Percentiles rank a stretch among this genome's conserved stretches.
These are phyloP conservation scores for Brachionus asplanchnoidis DNA, from an alignment of 1,140 invertebrate genomes.

Conservation along the genomic window DNA sequence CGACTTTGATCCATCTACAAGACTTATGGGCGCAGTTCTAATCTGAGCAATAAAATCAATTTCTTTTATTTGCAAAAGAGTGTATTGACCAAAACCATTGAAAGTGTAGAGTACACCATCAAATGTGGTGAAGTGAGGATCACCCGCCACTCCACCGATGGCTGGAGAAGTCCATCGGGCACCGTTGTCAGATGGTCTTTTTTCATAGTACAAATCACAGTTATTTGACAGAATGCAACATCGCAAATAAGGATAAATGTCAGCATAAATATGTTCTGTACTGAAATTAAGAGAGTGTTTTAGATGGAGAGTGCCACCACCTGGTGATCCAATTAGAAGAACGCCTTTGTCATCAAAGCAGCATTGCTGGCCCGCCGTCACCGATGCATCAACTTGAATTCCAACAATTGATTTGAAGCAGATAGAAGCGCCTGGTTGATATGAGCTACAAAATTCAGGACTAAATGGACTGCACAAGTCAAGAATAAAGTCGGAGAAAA, in stretches of 20 bases:
- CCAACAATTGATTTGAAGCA: not conserved
- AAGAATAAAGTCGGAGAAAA: too few species aligned
- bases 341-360: not conserved
- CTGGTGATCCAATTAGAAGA: not conserved
- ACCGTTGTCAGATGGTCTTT: not conserved
- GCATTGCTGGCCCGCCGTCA: not conserved
- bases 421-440: not conserved
- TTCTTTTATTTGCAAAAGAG: not conserved
- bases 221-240: not conserved
- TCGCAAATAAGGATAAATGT: not conserved
- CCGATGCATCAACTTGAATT: not conserved
- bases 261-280: not conserved
- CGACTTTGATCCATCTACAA: not conserved
- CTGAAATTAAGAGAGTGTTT: not conserved
- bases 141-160: conserved; percentile 21
- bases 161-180: not conserved
- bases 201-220: not conserved
- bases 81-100: conserved; percentile 45
- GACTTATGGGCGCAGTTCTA: not conserved
- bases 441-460: not conserved
- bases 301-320: not conserved
- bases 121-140: conserved; percentile 45
- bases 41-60: conserved; percentile 42
- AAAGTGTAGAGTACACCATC: conserved; percentile 45
- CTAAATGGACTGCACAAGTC: not conserved